Conservation (phyloP, 2,797 vertebrate species). For the Dromococcyx pavoninus region DNA sequence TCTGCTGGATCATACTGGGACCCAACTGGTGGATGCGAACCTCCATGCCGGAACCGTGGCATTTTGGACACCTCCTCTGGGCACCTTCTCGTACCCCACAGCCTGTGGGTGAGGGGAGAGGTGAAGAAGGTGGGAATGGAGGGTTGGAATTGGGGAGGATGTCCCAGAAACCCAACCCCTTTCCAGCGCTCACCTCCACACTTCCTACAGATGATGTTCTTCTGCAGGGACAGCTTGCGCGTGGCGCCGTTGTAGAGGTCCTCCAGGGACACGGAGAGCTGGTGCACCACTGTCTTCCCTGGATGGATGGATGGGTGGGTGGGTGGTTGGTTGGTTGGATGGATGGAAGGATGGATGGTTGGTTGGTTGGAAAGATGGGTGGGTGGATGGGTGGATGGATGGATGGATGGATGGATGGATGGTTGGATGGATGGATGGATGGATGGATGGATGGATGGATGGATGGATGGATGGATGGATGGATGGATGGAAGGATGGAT, state of each 20-base stretch:
- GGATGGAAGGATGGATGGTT: too few species aligned
- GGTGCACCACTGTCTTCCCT: conserved; percentile 66
- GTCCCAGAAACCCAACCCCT: neutral
- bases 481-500: too few species aligned
- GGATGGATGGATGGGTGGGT: accelerated
- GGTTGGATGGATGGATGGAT: too few species aligned
- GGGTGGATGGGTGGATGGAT: too few species aligned
- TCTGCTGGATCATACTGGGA: conserved; percentile 69
- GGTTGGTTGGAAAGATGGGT: too few species aligned
- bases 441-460: too few species aligned
- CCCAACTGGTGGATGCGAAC: conserved; percentile 59
- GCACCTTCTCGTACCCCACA: conserved; percentile 55
- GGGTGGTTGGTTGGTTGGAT: too few species aligned
- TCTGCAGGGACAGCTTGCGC: conserved; percentile 67
- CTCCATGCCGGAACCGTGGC: conserved; percentile 68
- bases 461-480: too few species aligned
- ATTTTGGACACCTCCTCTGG: conserved; percentile 61
- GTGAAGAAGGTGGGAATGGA: neutral
- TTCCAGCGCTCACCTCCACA: conserved; percentile 38
- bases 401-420: too few species aligned
- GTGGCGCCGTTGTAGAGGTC: conserved; percentile 69
- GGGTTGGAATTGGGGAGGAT: accelerated
- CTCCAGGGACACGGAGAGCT: conserved; percentile 54
- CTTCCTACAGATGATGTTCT: conserved; percentile 68
- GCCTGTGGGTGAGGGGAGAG: neutral